A percentile compares a stretch with the other conserved stretches of the same genome.
Conservation (phyloP, 2,113 vertebrate species). For the Gymnarchus niloticus region DNA sequence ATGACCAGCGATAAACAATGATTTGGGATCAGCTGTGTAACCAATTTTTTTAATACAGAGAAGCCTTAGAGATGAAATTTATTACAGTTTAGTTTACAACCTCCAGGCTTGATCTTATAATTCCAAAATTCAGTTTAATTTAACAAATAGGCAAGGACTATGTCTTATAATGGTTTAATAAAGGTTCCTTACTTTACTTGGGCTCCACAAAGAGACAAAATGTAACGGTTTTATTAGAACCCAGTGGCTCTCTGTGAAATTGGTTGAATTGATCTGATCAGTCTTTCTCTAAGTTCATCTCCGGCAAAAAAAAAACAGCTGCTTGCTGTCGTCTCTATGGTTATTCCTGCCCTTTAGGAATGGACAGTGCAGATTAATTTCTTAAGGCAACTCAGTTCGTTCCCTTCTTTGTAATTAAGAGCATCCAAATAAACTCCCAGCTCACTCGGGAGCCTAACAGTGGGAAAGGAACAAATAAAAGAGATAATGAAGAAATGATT, state of each 20-base stretch:
- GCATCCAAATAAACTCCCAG: conserved; percentile 67
- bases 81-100: conserved; percentile 51
- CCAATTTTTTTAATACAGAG: conserved; percentile 57
- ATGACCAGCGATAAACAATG: conserved; percentile 52
- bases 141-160: conserved; percentile 52
- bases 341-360: conserved; percentile 60
- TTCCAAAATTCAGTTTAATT: conserved; percentile 42
- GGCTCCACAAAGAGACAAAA: conserved; percentile 47
- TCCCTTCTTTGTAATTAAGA: conserved; percentile 73
- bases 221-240: conserved; percentile 55
- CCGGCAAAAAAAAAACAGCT: conserved; percentile 53
- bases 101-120: conserved; percentile 49
- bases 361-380: conserved; percentile 44
- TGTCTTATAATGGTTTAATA: conserved; percentile 38
- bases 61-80: conserved; percentile 60
- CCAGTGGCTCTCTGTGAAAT: conserved; percentile 33
- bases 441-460: conserved; percentile 62
- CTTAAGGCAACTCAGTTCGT: conserved; percentile 20
- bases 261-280: conserved; percentile 57
- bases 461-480: conserved; percentile 64
- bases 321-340: conserved; percentile 51
- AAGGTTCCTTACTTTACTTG: conserved; percentile 37
- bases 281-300: conserved; percentile 61
- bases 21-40: conserved; percentile 51
- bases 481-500: conserved; percentile 74